phyloP scores from a whole-genome alignment of 35 echinoderm and acorn worm species.

The Apostichopus californicus region DNA sequence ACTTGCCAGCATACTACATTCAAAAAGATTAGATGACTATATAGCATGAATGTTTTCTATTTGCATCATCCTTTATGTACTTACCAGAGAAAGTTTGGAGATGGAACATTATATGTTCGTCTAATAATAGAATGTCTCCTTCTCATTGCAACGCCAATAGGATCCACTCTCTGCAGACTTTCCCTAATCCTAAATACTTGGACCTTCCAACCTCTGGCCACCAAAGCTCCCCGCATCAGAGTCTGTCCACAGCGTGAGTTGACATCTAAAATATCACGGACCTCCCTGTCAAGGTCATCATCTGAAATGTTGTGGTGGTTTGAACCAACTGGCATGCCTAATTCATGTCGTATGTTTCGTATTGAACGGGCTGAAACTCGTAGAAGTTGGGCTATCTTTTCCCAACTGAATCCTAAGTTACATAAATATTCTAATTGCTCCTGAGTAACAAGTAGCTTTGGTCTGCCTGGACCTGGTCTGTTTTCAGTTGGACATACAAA shows the following conservation, averaged over 20 bases:
- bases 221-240: neutral
- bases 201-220: neutral
- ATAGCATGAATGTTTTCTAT: no score
- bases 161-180: neutral
- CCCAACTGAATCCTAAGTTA: neutral
- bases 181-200: neutral
- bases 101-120: neutral
- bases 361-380: neutral
- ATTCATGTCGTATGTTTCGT: neutral
- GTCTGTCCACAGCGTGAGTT: neutral
- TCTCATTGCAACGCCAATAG: neutral
- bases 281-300: no score
- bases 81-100: neutral
- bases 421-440: neutral
- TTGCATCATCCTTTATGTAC: neutral
- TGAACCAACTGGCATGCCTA: neutral
- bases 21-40: no score
- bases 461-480: no score
- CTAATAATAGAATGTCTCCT: neutral
- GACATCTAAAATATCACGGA: neutral
- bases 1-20: no score
- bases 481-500: no score
- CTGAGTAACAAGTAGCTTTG: no score
- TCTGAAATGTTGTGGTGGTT: neutral
- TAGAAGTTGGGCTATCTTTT: neutral